These are phyloP conservation scores for Lepus europaeus DNA, from an alignment of 2,113 vertebrate species.

Conservation along the genomic window DNA sequence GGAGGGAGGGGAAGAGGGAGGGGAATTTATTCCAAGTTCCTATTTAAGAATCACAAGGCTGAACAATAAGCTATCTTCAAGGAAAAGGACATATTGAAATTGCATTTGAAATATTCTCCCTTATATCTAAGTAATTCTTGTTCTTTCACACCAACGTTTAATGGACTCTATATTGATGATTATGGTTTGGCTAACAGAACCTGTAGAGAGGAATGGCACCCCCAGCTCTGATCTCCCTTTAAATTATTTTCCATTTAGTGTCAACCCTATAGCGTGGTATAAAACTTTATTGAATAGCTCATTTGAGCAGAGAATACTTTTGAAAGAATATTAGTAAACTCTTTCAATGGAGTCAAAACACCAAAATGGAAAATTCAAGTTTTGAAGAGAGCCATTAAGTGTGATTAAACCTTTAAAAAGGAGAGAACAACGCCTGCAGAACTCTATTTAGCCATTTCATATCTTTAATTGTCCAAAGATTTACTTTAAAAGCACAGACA, in stretches of 20 bases:
- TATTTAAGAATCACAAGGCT: slow-evolving; percentile 62
- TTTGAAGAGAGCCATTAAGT: slow-evolving; percentile 92
- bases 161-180: slow-evolving; percentile 67
- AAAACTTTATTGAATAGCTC: slow-evolving; percentile 90
- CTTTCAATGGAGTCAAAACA: slow-evolving; percentile 89
- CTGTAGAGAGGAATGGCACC: slow-evolving; percentile 55
- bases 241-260: slow-evolving; percentile 86
- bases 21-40: neutral
- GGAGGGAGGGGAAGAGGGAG: neutral
- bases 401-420: slow-evolving; percentile 92
- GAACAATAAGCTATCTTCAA: neutral
- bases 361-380: slow-evolving; percentile 91
- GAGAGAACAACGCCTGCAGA: slow-evolving; percentile 88
- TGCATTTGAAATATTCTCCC: neutral
- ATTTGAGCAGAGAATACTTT: slow-evolving; percentile 90
- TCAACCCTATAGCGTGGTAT: slow-evolving; percentile 83
- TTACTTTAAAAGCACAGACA: slow-evolving; percentile 91
- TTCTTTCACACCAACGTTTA: slow-evolving; percentile 43
- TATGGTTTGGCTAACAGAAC: slow-evolving; percentile 76
- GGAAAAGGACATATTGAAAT: slow-evolving; percentile 20
- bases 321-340: slow-evolving; percentile 91
- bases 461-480: slow-evolving; percentile 92
- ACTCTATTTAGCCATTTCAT: slow-evolving; percentile 91
- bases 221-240: slow-evolving; percentile 79
- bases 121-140: slow-evolving; percentile 22